Conservation (phyloP, 2,113 vertebrate species). For the Stigmatopora nigra region DNA sequence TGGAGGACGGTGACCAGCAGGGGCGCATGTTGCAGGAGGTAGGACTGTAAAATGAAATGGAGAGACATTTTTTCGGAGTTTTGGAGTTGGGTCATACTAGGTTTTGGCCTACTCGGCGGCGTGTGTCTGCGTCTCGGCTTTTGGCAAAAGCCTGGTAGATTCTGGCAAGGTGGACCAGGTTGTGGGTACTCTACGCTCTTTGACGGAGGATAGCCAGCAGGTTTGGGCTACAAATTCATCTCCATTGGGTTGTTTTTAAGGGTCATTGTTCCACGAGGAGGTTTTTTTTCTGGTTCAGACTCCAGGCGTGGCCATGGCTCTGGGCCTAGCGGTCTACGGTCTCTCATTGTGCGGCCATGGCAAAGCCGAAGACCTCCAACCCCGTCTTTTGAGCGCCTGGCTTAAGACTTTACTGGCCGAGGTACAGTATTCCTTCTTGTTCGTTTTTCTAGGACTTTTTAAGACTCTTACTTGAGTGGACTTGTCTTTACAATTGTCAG, state of each 20-base stretch:
- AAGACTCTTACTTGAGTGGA: background rate
- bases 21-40: conserved; percentile 89
- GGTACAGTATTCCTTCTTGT: conserved; percentile 54
- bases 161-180: conserved; percentile 77
- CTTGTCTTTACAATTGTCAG: conserved; percentile 52
- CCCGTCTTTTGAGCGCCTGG: conserved; percentile 82
- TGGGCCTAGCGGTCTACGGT: conserved; percentile 81
- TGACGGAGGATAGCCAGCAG: conserved; percentile 88
- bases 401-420: conserved; percentile 82
- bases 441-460: background rate
- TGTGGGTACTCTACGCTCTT: conserved; percentile 74
- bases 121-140: conserved; percentile 80
- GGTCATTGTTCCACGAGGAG: background rate
- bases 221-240: conserved; percentile 49
- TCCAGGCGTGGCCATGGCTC: conserved; percentile 85
- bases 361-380: conserved; percentile 82
- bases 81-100: conserved; percentile 49
- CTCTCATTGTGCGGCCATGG: conserved; percentile 83
- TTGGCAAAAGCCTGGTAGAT: conserved; percentile 76
- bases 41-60: conserved; percentile 1
- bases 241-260: background rate
- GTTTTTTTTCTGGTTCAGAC: conserved; percentile 65
- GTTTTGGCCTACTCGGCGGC: conserved; percentile 83
- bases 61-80: too few species aligned
- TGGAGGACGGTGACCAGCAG: conserved; percentile 72